Base-by-base conservation (phyloP, 2,888 invertebrate species). In the Drosophila siamana region DNA sequence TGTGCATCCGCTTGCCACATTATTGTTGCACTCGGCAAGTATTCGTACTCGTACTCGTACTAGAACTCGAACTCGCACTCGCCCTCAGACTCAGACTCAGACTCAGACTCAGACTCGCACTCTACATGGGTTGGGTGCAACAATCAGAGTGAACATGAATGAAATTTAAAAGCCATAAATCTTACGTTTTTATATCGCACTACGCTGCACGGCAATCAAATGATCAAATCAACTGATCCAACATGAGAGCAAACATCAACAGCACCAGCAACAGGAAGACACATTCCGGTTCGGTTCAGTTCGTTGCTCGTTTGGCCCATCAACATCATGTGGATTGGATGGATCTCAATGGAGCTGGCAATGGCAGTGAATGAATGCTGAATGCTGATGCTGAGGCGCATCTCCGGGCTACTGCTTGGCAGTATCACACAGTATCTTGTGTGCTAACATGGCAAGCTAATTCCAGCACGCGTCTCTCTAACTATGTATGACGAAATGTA, bases 121-220 rank as follows among this genome's bases (percentile, higher is more conserved):
- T 19, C 16, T 4, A 15, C 38, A 6, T 5, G 15, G 13, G 4
- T 38, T 38, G 15, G n/a, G 40, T 55, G 30, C 22, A 55, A 56
- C 75, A 78, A 80, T 80, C 78, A 70, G 51, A 47, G 46, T 36
- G 48, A 52, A 59, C 73, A 82, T 78, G 78, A 80, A 82, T 81
- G 69, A 72, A 84, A 82, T 82, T 82, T 80, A 82, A 82, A 82
- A 78, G 69, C 82, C 84, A 82, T 82, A 82, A 82, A 82, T 82
- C 84, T 81, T 77, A 65, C 33, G 55, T 56, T 77, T 77, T 79
- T 74, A 74, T 75, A 55, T 68, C 46, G 68, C 66, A 68, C 63
- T 69, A 48, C 48, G 50, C 67, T 61, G 67, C 62, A 56, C 65
- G 74, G 79, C 79, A 72, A 83, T 80, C 71, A 83, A 77, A 82